Conservation (phyloP, 2,797 vertebrate species). For the Myripristis murdjan region DNA sequence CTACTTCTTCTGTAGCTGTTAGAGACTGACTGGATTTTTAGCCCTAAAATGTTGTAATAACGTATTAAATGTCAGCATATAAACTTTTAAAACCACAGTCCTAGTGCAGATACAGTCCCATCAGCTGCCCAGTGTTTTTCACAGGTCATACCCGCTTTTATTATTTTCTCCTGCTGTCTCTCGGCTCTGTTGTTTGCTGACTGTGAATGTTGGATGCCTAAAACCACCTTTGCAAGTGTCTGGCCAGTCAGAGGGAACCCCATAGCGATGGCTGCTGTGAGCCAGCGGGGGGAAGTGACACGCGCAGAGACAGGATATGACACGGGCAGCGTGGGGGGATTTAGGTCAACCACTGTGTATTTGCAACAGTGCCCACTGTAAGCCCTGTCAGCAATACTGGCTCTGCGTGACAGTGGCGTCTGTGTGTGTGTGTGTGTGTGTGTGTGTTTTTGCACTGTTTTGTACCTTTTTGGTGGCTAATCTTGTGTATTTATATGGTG, state of each 20-base stretch:
- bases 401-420: conserved; percentile 52
- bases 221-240: conserved; percentile 34
- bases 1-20: no score
- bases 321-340: conserved; percentile 70
- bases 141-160: no score
- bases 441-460: conserved; percentile 14
- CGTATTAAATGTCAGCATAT: not conserved
- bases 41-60: no score
- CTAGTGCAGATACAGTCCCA: not conserved
- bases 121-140: not conserved
- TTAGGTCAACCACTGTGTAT: conserved; percentile 75
- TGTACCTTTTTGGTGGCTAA: not conserved
- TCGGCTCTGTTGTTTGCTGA: conserved; percentile 43
- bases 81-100: not conserved
- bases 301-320: conserved; percentile 76
- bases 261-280: conserved; percentile 61
- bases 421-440: conserved; percentile 26
- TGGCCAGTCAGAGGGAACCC: conserved; percentile 51
- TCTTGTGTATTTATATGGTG: conserved; percentile 29
- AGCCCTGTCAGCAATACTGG: conserved; percentile 71
- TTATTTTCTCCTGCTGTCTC: conserved; percentile 23
- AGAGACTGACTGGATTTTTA: no score
- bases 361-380: conserved; percentile 55
- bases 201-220: conserved; percentile 23
- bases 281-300: conserved; percentile 73